Conservation (phyloP, 2,888 invertebrate genomes). For the Stenchaetothrips biformis region DNA sequence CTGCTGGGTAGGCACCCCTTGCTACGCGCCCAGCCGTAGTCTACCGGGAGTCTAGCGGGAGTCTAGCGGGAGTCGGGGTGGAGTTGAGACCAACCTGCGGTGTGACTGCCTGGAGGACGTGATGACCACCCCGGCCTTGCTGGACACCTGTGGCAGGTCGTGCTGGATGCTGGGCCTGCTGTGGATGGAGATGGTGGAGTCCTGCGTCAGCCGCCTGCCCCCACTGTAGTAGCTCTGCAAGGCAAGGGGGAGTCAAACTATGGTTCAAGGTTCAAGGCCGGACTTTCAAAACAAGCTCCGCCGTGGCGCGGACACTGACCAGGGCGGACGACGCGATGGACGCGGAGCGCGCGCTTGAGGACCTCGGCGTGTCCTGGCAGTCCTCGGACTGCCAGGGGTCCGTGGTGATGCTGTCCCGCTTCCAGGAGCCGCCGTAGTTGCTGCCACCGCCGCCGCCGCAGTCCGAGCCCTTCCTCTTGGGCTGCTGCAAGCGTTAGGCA, state of each 20-base stretch:
- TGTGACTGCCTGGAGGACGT: constrained; percentile 85
- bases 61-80: neutral
- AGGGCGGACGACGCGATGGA: constrained; percentile 39
- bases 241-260: constrained; percentile 29
- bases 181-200: constrained; percentile 39
- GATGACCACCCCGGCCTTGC: constrained; percentile 83
- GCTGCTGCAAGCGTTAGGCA: neutral
- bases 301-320: neutral
- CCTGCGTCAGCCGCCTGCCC: constrained; percentile 49
- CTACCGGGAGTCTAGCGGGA: neutral
- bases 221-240: constrained; percentile 49
- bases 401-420: constrained; percentile 17
- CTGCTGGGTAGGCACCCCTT: neutral
- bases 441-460: neutral
- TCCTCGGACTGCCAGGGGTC: constrained; percentile 31
- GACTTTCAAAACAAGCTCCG: neutral
- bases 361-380: constrained; percentile 33
- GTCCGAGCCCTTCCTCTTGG: constrained; percentile 1
- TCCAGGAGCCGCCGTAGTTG: constrained; percentile 4
- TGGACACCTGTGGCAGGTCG: constrained; percentile 55
- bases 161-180: constrained; percentile 56
- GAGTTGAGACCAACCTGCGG: constrained; percentile 58
- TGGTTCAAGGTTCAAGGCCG: neutral
- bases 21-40: neutral
- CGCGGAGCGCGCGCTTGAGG: constrained; percentile 38